Conservation (phyloP, 2,797 vertebrate species). For the Mastacembelus armatus region DNA sequence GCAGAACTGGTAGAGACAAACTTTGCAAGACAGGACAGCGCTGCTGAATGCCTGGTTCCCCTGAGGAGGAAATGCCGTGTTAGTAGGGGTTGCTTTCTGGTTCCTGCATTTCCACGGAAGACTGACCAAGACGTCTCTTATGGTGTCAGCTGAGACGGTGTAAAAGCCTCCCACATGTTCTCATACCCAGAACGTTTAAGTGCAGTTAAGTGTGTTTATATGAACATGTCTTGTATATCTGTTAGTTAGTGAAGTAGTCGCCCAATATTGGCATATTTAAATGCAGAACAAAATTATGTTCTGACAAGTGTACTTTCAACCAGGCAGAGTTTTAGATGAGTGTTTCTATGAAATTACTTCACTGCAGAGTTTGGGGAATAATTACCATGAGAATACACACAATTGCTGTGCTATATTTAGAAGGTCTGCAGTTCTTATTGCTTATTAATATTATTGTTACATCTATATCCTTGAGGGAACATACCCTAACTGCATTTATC, state of each 20-base stretch:
- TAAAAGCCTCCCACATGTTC: background rate
- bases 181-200: slow-evolving; percentile 1
- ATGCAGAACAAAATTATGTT: too few relatives aligned
- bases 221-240: too few relatives aligned
- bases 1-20: slow-evolving; percentile 20
- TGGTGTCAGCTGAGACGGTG: slow-evolving; percentile 11
- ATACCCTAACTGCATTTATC: slow-evolving; percentile 31
- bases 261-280: too few relatives aligned
- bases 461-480: slow-evolving; percentile 11
- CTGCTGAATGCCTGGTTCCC: background rate
- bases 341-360: slow-evolving; percentile 13
- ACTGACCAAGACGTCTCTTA: slow-evolving; percentile 26
- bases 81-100: background rate
- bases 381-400: slow-evolving; percentile 15
- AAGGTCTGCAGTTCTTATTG: slow-evolving; percentile 42
- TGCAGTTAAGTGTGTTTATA: background rate
- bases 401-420: slow-evolving; percentile 22
- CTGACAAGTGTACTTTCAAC: too few relatives aligned
- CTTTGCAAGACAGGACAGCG: slow-evolving; percentile 8
- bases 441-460: slow-evolving; percentile 44
- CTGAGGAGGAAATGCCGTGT: background rate
- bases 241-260: too few relatives aligned
- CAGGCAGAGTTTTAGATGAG: too few relatives aligned
- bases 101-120: slow-evolving; percentile 15
- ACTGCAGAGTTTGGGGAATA: slow-evolving; percentile 11